A percentile compares a stretch with the other conserved stretches of the same genome.
Evolutionary conservation across 2,888 invertebrate species (phyloP).

Genomic region (Melinopterus prodromus): DNA sequence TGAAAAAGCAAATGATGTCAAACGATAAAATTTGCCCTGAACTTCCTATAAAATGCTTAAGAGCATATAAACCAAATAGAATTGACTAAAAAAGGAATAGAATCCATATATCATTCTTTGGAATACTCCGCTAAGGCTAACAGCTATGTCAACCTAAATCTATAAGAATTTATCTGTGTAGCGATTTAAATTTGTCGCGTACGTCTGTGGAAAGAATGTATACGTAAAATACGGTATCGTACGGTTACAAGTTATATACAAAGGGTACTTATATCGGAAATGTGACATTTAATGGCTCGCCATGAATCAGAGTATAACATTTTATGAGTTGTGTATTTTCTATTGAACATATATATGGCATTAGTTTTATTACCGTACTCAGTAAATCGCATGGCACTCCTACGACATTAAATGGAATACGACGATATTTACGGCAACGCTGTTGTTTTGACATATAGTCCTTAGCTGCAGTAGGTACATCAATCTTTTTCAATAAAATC

Average conservation of each 20-base stretch:
- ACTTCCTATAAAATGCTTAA: too few relatives aligned
- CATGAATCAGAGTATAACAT: constrained; percentile 42
- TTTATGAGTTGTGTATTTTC: constrained; percentile 40
- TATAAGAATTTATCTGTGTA: neutral
- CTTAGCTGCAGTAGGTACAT: neutral
- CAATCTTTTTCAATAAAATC: neutral
- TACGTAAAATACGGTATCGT: neutral
- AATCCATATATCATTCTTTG: too few relatives aligned
- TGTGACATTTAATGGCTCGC: constrained; percentile 28
- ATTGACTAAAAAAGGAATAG: too few relatives aligned
- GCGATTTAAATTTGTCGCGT: neutral
- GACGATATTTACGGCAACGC: neutral
- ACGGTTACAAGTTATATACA: constrained; percentile 7
- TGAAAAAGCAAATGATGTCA: too few relatives aligned
- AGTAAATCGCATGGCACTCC: constrained; percentile 9
- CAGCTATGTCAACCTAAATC: neutral
- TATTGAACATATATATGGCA: constrained; percentile 31
- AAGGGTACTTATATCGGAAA: constrained; percentile 21
- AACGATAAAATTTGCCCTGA: too few relatives aligned
- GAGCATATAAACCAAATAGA: too few relatives aligned
- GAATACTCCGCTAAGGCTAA: too few relatives aligned
- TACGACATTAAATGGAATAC: constrained; percentile 18
- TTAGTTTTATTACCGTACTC: constrained; percentile 35
- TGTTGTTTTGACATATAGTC: neutral
- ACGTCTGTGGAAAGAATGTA: neutral